Evolutionary conservation across 2,888 invertebrate genomes (phyloP).

Genomic region (Pyrgus malvae): DNA sequence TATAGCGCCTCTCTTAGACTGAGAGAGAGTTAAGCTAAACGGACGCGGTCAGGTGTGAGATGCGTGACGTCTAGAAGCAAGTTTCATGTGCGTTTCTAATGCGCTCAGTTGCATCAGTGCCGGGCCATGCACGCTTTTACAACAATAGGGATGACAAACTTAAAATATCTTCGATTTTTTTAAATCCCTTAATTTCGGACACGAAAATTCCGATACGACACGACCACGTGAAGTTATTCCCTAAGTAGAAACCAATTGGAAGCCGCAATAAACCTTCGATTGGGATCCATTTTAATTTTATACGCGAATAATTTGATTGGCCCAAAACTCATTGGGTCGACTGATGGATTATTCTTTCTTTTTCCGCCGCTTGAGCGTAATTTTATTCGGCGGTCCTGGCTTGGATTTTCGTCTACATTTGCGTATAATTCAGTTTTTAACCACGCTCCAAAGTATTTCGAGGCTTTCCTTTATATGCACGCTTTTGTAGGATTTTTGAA

Average conservation of each 20-base stretch:
- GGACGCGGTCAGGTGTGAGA: too few relatives aligned
- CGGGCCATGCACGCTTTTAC: too few relatives aligned
- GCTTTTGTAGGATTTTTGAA: not conserved
- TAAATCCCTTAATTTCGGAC: too few relatives aligned
- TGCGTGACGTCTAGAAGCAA: too few relatives aligned
- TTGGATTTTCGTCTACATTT: constrained; percentile 5
- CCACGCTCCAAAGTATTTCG: not conserved
- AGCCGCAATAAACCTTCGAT: constrained; percentile 7
- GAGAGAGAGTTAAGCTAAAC: too few relatives aligned
- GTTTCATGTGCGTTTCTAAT: too few relatives aligned
- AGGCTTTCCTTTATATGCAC: not conserved
- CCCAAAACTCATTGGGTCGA: constrained; percentile 18
- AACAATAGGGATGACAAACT: too few relatives aligned
- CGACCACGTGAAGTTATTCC: constrained; percentile 1
- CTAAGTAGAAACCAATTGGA: constrained; percentile 8
- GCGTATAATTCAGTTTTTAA: not conserved
- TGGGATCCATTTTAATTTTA: constrained; percentile 21
- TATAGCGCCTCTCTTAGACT: too few relatives aligned
- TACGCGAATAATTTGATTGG: constrained; percentile 25
- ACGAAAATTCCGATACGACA: too few relatives aligned
- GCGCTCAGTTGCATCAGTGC: too few relatives aligned
- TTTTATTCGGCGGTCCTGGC: constrained; percentile 29
- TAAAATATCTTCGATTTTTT: too few relatives aligned
- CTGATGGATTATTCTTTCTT: constrained; percentile 29
- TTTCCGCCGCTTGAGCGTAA: constrained; percentile 31